Evolutionary conservation across 2,888 invertebrate genomes (phyloP), one percentile per base, ranked within the genome.

Genomic region (Sphaerophoria taeniata): DNA sequence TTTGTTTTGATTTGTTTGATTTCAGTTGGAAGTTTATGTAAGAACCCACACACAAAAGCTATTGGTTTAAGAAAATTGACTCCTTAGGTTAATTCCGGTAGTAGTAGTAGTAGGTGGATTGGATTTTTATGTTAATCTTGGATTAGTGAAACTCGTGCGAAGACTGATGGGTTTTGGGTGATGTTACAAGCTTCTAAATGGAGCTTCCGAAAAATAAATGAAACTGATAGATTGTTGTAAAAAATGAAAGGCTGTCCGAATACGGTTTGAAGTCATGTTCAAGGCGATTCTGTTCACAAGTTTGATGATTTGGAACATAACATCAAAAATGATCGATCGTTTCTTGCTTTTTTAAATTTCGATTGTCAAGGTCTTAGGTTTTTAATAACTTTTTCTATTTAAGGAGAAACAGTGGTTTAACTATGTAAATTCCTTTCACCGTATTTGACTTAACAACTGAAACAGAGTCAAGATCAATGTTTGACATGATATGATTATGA

Each of bases 81-180:
- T 11, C 49, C 49, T 31, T 16, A 65, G 36, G 63, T 49, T n/a
- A 67, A 67, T 53, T 67, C 53, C 67, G 31, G 67, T 67, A 67
- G 67, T 67, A 24, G 67, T 67, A 24, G 24, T 24, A 39, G 67
- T 67, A 67, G 67, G 67, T 49, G 67, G 67, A 67, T 31, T 36
- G 36, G 16, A 6, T 16, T 67, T 39, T 67, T 39, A 67, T 51
- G 67, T 53, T 6, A 67, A 67, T 67, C 39, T 67, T 67, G 36
- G 51, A 65, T 65, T 65, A 51, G 36, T 65, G 16, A 51, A 51
- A 51, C 31, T 43, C 12, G 24, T 16, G 34, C 9, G 16, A 51
- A 36, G 36, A 39, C 12, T 24, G 2, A 51, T 51, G 49, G 49
- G 4, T 63, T 16, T 9, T 47, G 6, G 39, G 12, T 36, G 24